Conservation (phyloP, 2,113 vertebrate species). For the Cyphomyrus plagiostoma region DNA sequence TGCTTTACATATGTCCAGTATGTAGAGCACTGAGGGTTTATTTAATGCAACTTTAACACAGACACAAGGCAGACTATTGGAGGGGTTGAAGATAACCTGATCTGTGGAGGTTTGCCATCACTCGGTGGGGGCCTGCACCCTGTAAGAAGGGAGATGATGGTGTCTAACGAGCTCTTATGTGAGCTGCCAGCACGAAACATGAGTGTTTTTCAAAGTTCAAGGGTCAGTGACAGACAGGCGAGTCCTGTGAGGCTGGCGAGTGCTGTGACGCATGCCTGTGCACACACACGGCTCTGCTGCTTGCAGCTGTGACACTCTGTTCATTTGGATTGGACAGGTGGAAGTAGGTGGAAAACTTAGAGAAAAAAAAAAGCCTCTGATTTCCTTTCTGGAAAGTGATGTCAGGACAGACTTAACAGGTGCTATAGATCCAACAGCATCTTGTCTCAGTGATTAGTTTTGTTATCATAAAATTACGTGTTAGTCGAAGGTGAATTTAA, state of each 20-base stretch:
- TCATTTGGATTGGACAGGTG: not conserved
- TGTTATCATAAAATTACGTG: not conserved
- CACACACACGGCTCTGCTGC: not conserved
- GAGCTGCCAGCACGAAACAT: not conserved
- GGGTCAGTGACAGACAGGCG: not conserved
- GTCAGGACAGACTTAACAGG: not conserved
- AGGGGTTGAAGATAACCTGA: not conserved
- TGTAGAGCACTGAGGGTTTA: not conserved
- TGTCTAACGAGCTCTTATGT: not conserved
- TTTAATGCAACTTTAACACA: not conserved
- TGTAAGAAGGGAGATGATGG: not conserved
- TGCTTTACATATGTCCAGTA: not conserved
- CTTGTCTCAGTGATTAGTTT: not conserved
- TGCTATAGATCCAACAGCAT: not conserved
- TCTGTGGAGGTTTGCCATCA: not conserved
- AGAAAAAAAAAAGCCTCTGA: not conserved
- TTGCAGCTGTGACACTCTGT: not conserved
- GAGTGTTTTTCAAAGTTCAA: conserved; percentile 17
- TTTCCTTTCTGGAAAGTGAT: not conserved
- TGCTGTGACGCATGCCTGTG: not conserved
- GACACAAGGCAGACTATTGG: not conserved
- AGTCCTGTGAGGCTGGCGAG: not conserved
- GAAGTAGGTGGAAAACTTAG: not conserved
- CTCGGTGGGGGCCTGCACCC: not conserved
- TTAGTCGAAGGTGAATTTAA: not conserved